Percentiles rank a stretch among this genome's conserved stretches.
Evolutionary conservation across 2,113 vertebrate species (phyloP).

Genomic region (Labrus mixtus): DNA sequence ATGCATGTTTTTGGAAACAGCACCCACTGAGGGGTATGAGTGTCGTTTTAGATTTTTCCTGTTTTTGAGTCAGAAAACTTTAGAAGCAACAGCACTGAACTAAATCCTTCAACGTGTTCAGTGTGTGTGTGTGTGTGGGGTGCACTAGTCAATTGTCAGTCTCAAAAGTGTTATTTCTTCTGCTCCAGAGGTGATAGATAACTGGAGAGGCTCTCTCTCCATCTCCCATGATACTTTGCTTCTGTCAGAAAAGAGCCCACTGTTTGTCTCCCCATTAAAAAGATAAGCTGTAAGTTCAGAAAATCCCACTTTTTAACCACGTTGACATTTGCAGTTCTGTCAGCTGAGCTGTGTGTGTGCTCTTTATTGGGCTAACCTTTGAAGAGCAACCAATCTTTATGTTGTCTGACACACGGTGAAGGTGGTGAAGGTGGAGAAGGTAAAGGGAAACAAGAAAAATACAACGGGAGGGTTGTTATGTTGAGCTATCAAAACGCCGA

Average conservation of each 20-base stretch:
- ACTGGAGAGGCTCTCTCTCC: slow-evolving; percentile 3
- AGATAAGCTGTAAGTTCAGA: slow-evolving; percentile 34
- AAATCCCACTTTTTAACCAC: slow-evolving; percentile 43
- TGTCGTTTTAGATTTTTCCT: too few relatives aligned
- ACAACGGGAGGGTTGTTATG: slow-evolving; percentile 47
- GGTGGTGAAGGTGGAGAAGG: slow-evolving; percentile 46
- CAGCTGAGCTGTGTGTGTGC: slow-evolving; percentile 35
- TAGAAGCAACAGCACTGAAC: fast-evolving
- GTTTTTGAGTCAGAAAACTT: background rate
- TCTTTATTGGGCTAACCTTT: slow-evolving; percentile 75
- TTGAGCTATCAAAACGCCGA: slow-evolving; percentile 50
- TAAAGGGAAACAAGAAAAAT: slow-evolving; percentile 36
- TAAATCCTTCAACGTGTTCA: background rate
- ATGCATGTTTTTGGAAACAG: too few relatives aligned
- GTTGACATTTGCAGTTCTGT: slow-evolving; percentile 65
- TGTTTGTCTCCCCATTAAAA: slow-evolving; percentile 22
- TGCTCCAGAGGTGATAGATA: slow-evolving; percentile 54
- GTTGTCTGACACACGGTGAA: slow-evolving; percentile 61
- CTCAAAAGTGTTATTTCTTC: slow-evolving; percentile 1
- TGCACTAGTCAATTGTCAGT: slow-evolving; percentile 7
- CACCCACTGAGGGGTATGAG: too few relatives aligned
- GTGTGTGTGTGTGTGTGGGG: background rate
- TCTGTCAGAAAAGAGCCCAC: slow-evolving; percentile 3
- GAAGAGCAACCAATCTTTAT: slow-evolving; percentile 50
- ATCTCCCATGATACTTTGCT: slow-evolving; percentile 22